Evolutionary conservation across 2,797 vertebrate species (phyloP).

Genomic region (Squalus acanthias): DNA sequence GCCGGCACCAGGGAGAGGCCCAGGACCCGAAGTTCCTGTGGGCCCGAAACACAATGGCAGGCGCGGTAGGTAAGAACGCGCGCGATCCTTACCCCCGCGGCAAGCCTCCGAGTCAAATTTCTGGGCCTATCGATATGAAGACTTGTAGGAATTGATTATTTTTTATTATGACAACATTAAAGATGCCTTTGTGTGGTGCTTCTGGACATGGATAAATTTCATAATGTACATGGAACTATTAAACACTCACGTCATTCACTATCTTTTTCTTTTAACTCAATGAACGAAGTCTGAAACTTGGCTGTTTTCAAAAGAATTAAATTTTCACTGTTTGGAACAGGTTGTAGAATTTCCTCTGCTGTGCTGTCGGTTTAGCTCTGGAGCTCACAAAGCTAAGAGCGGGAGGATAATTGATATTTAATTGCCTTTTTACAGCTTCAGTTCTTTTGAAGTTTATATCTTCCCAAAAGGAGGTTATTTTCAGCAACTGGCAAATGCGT

Average conservation of each 20-base stretch:
- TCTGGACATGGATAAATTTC: neutral
- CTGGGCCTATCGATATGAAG: neutral
- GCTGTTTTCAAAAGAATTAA: neutral
- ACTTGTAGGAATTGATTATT: neutral
- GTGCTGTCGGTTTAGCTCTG: neutral
- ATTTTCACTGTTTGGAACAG: neutral
- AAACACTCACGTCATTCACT: neutral
- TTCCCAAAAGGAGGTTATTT: constrained; percentile 8
- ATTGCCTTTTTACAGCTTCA: neutral
- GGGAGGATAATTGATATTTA: neutral
- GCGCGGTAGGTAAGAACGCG: too few relatives aligned
- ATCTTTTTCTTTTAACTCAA: neutral
- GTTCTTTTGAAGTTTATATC: neutral
- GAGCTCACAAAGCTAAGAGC: neutral
- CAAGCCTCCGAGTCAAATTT: too few relatives aligned
- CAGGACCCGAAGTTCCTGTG: too few relatives aligned
- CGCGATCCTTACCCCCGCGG: too few relatives aligned
- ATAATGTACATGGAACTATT: neutral
- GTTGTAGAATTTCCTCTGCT: neutral
- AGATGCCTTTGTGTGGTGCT: neutral
- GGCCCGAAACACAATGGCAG: too few relatives aligned
- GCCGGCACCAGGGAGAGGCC: too few relatives aligned
- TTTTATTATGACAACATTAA: neutral
- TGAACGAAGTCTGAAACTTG: neutral
- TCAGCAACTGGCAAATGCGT: neutral